Evolutionary conservation across 2,888 invertebrate genomes (phyloP), one percentile per base, ranked within the genome.

Genomic region (Crocallis elinguaria): DNA sequence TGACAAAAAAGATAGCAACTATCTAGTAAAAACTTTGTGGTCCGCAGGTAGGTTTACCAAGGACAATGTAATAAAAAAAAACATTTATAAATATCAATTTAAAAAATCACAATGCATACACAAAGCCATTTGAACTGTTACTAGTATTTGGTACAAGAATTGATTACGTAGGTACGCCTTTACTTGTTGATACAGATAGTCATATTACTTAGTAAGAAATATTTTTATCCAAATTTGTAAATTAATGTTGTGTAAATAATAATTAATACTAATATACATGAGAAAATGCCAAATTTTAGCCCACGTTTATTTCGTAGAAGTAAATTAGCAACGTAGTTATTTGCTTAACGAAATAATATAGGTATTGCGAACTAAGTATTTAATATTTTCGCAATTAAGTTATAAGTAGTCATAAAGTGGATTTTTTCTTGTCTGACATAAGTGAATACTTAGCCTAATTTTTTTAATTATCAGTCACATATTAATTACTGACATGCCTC

Each of bases 251-350:
- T 49, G 49, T 49, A 42, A 35, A 36, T 37, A 32, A n/a, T 8
- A 13, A 11, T 17, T 14, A 30, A 12, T 12, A 30, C 12, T 4
- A 1, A 30, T 30, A 23, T 5, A 0, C 6, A 41, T 8, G 19
- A 35, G 14, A 23, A 7, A 35, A 38, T 32, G 49, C 43, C 49
- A 43, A 50, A 41, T 6, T 49, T 23, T 50, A 42, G 29, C 37
- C 12, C 16, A 43, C 23, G 23, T 43, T 37, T 2, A 37, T 43
- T 16, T 23, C 16, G 37, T 43, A 49, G 42, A 42, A 16, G 14
- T 35, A 9, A 42, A 21, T 7, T 30, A 41, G 21, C 1, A 5
- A 42, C 12, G 33, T 41, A 36, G 36, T 11, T 39, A 39, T 11
- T 0, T 37, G 25, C 23, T 33, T 44, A 23, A 16, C 12, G 12